Evolutionary conservation across 30 jellyfish, hydroid and myxozoan genomes (phyloP).

Genomic region (Calvadosia cruxmelitensis): DNA sequence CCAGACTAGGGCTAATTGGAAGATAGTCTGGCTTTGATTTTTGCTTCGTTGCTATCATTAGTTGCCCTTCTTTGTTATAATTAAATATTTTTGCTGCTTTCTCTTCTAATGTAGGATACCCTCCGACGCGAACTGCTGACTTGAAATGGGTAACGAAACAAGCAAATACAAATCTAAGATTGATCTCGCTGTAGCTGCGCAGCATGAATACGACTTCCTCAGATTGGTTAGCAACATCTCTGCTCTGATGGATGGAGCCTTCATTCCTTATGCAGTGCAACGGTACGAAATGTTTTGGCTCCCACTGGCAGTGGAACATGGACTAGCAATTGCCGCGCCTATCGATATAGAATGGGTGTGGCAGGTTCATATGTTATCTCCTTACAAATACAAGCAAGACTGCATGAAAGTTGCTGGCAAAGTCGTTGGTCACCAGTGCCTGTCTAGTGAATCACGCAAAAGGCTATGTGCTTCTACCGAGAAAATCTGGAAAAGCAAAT

Average conservation of each 20-base stretch:
- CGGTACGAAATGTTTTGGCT: conserved; percentile 38
- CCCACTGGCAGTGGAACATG: conserved; percentile 24
- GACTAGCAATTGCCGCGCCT: conserved; percentile 43
- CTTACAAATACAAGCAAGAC: conserved; percentile 63
- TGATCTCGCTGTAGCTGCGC: conserved; percentile 37
- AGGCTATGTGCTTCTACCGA: conserved; percentile 12
- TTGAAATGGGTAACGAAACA: conserved; percentile 39
- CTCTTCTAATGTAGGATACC: no score
- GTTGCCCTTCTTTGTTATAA: no score
- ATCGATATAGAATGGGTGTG: conserved; percentile 77
- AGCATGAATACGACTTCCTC: conserved; percentile 47
- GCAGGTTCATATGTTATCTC: conserved; percentile 76
- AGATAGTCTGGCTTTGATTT: no score
- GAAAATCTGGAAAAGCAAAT: conserved; percentile 47
- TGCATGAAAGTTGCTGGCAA: conserved; percentile 43
- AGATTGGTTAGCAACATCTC: conserved; percentile 44
- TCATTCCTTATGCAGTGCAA: conserved; percentile 35
- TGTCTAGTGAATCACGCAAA: conserved; percentile 17
- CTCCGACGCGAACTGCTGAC: background rate
- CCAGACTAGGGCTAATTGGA: no score
- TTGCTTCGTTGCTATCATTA: no score
- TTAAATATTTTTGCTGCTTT: no score
- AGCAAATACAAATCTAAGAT: conserved; percentile 30
- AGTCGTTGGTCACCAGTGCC: conserved; percentile 26
- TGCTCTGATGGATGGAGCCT: conserved; percentile 15